Evolutionary conservation across 1,140 invertebrate species (phyloP), one percentile per base, ranked within the genome.

Genomic region (Lepeophtheirus salmonis): DNA sequence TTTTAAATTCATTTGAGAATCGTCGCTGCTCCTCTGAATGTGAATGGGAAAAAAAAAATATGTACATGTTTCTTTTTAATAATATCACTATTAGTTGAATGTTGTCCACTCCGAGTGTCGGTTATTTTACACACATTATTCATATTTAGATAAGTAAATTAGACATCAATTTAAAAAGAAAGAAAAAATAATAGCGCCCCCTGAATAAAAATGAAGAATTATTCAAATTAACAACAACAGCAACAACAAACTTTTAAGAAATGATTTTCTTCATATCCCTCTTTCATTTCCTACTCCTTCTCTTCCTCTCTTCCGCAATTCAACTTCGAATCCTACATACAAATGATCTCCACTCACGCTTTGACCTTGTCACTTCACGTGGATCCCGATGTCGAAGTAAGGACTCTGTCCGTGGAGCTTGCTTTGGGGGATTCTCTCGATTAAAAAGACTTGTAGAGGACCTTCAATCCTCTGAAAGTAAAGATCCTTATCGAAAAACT

Each of bases 311-410:
- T n/a, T n/a, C n/a, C 30, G 55, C 55, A 17, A 16, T 57, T 30
- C 20, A 41, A 57, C 26, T 57, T 4, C 21, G 23, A 17, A 3
- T 57, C 17, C 16, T 57, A 17, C 55, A 57, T 16, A 57, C 55
- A 1, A 57, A 57, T 41, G 55, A 57, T n/a, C 25, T 57, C 20
- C 55, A 57, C n/a, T 57, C 55, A 12, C 22, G 55, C 21, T 57
- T 57, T 48, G 55, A 57, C 16, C n/a, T 23, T 17, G 26, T 57
- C 55, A 57, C 55, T 1, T 20, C 17, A 12, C 13, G 22, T 14
- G 55, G 55, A 12, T 25, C 55, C 1, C 16, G 13, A 17, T 57
- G 55, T 41, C 22, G 26, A 10, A 24, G 23, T 13, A 18, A 23
- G 22, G 52, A 54, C 13, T n/a, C 18, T 23, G 26, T n/a, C 23